Percentiles rank a stretch among this genome's conserved stretches.
phyloP scores from a whole-genome alignment of 2,113 vertebrate genomes.

The Ailuropoda melanoleuca region DNA sequence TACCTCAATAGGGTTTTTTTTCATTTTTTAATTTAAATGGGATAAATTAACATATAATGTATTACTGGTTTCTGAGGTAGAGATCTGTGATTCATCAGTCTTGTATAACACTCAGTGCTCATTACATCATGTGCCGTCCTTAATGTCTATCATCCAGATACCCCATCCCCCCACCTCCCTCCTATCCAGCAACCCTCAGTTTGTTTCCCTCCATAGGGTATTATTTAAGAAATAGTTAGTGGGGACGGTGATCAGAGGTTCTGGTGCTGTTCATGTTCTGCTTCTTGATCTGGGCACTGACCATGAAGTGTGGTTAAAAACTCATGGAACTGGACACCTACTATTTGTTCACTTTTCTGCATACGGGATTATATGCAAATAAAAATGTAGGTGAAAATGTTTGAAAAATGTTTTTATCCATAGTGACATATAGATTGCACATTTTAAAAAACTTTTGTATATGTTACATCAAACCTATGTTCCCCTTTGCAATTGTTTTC shows the following conservation, averaged over 20 bases:
- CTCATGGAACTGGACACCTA: not conserved
- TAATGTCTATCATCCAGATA: no score
- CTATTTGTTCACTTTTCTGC: not conserved
- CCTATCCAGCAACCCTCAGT: no score
- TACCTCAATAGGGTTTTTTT: no score
- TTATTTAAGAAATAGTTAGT: not conserved
- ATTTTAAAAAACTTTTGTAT: not conserved
- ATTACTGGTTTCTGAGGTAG: no score
- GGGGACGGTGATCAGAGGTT: not conserved
- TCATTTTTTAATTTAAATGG: no score
- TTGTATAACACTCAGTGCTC: no score
- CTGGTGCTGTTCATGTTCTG: not conserved
- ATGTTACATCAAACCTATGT: not conserved
- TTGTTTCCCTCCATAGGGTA: not conserved
- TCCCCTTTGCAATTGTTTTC: not conserved
- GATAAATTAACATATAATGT: no score
- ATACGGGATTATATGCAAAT: not conserved
- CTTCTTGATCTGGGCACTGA: not conserved
- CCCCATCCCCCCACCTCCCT: no score
- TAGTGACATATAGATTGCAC: not conserved
- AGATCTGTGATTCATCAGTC: no score
- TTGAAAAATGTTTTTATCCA: not conserved
- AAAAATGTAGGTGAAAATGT: not conserved
- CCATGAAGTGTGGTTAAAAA: not conserved
- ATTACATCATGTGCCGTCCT: no score